Base-by-base conservation (phyloP, 2,113 vertebrate species). In the Podiceps cristatus region DNA sequence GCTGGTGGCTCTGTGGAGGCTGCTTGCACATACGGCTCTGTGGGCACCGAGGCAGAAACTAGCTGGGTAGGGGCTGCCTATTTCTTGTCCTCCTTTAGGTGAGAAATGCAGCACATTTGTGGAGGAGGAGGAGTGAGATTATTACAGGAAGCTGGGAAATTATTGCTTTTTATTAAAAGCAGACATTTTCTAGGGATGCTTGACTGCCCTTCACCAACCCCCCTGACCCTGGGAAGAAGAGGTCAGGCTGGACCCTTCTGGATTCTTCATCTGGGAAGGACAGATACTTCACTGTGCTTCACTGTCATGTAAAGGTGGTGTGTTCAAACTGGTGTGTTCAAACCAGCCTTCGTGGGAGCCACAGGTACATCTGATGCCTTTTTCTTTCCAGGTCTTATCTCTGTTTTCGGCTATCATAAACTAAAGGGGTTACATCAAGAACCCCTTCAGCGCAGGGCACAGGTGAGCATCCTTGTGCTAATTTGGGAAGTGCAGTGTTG, bases 391-490 rank as follows among this genome's bases (percentile, higher is more conserved):
- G 45, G 24, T 64, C 33, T 88, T 31, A 22, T n/a, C 31, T 82
- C 13, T 5, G 1, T 22, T 91, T 78, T 40, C 5, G 3, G 27
- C 47, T n/a, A 0, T 6, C 31, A 16, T 15, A n/a, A 78, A 18
- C 18, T 16, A 14, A 45, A 45, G 45, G 45, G 45, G 13, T n/a
- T n/a, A 13, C 15, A 37, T 5, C 22, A 31, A 6, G 16, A 29
- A 0, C 3, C 9, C 45, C 14, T 45, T 18, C 18, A 31, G 37
- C 1, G 4, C 45, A 63, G 69, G 59, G 58, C 40, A 11, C 14
- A 17, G 53, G 2, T 0, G 10, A 79, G 31, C n/a, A 29, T 24
- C 58, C 16, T n/a, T 0, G 0, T 23, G 31, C 71, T 27, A 59
- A 6, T 23, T 29, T 18, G 6, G 56, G 69, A 47, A 49, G 49